Base-by-base conservation (phyloP, 64 coral and sea anemone species). In the Pocillopora damicornis region DNA sequence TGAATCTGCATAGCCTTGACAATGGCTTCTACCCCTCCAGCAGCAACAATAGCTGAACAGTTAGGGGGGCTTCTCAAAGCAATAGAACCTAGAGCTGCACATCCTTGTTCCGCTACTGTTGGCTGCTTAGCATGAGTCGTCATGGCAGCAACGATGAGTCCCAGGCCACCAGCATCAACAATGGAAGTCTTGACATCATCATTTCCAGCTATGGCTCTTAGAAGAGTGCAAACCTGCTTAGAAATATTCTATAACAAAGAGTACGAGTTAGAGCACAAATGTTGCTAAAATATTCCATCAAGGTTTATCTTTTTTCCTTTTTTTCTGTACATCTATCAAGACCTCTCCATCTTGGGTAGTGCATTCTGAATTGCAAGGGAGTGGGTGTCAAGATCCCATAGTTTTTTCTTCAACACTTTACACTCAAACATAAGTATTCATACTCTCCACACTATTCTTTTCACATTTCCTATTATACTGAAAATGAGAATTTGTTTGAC, bases 181-280 rank as follows among this genome's bases (percentile, higher is more conserved):
- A 96, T 93, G 15, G 91, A 86, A 58, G 68, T 90, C 83, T 96
- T 96, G 15, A 96, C 94, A 63, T 96, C 94, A 88, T 96, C 94
- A 83, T 96, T 96, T 18, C 94, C 94, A 42, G 94, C 87, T 77
- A 96, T 69, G 12, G 94, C 91, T 78, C 83, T 89, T 5, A 96
- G 85, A 36, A 96, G 82, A 61, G 88, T 86, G 37, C 94, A 96
- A 13, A 82, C 91, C 57, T 96, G 91, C 79, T 96, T 96, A 73
- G 91, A 91, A 63, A 96, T 88, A 65, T 91, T 88, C 94, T 96
- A 88, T 35, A 65, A 56, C 23, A n/a, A 63, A 35, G n/a, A 88
- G 11, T 51, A 51, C 0, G 7, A 51, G 42, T 51, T 51, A 7
- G 35, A 92, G 73, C 15, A 77, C 42, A 14, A 13, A 71, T 25